Percentiles rank a stretch among this genome's conserved stretches.
These are phyloP conservation scores for Notarius quadriscutis DNA, from an alignment of 2,113 vertebrate species.

Conservation along the genomic window DNA sequence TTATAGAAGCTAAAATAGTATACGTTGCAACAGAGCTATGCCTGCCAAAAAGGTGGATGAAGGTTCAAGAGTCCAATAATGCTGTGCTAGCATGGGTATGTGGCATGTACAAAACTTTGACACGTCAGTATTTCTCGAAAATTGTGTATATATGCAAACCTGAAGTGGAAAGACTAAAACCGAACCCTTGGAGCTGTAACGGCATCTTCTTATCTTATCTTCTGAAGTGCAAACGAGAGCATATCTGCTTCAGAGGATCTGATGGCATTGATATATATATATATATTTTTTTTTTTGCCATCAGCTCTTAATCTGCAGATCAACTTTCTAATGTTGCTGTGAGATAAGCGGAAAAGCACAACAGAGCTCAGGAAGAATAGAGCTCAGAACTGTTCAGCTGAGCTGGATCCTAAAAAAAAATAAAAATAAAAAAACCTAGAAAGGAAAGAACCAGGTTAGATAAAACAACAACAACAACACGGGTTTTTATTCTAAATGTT, in stretches of 20 bases:
- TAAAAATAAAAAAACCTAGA: slow-evolving; percentile 60
- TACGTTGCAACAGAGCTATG: slow-evolving; percentile 45
- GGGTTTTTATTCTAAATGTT: slow-evolving; percentile 17
- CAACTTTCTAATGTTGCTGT: slow-evolving; percentile 73
- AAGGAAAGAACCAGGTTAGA: slow-evolving; percentile 11
- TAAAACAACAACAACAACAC: too few species aligned
- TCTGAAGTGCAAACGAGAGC: slow-evolving; percentile 65
- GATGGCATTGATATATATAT: slow-evolving; percentile 65
- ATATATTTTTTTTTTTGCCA: slow-evolving; percentile 26
- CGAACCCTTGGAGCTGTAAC: slow-evolving; percentile 42
- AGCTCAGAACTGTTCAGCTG: slow-evolving; percentile 51
- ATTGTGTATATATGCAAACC: not conserved
- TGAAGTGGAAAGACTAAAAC: slow-evolving; percentile 53
- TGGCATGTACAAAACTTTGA: not conserved
- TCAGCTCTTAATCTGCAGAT: slow-evolving; percentile 69
- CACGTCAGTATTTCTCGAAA: not conserved
- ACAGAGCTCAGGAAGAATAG: slow-evolving; percentile 44
- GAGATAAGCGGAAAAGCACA: slow-evolving; percentile 66
- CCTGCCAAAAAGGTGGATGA: slow-evolving; percentile 40
- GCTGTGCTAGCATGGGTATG: slow-evolving; percentile 26
- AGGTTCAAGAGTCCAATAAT: slow-evolving; percentile 52
- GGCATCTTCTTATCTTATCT: slow-evolving; percentile 57
- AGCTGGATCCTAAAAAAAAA: slow-evolving; percentile 58
- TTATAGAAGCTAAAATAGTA: slow-evolving; percentile 48
- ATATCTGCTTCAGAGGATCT: slow-evolving; percentile 63